These are phyloP conservation scores for Calosoma granatense DNA, from an alignment of 1,140 invertebrate genomes.

Conservation along the genomic window DNA sequence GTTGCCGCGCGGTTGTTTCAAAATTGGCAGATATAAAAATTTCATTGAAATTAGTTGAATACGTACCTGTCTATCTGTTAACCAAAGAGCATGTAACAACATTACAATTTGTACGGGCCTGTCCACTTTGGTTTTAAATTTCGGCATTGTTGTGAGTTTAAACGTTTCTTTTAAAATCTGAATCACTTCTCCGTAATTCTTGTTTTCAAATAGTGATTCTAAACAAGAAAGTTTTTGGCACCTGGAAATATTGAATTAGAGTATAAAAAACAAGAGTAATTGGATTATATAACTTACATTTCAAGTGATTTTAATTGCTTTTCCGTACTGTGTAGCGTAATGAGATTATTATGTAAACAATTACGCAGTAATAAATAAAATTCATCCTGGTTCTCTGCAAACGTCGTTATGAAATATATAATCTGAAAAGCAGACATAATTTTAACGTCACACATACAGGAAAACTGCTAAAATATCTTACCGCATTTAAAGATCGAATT, in stretches of 20 bases:
- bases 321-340: conserved; percentile 34
- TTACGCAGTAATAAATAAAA: conserved; percentile 36
- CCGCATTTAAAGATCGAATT: conserved; percentile 36
- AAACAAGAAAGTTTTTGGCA: conserved; percentile 44
- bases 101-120: conserved; percentile 46
- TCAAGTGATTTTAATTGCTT: conserved; percentile 41
- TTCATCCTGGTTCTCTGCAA: conserved; percentile 10
- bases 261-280: background rate
- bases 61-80: conserved; percentile 25
- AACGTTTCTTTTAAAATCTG: conserved; percentile 49
- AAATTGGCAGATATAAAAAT: no score
- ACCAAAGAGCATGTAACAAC: conserved; percentile 63
- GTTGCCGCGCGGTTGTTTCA: no score
- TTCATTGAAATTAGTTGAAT: background rate
- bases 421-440: background rate
- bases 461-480: conserved; percentile 19
- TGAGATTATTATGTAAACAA: conserved; percentile 38
- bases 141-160: conserved; percentile 33
- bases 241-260: conserved; percentile 24
- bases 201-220: conserved; percentile 47
- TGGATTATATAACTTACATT: conserved; percentile 27
- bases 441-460: background rate
- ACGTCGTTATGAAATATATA: conserved; percentile 7
- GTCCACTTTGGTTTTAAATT: conserved; percentile 30
- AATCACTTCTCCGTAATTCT: conserved; percentile 52